Evolutionary conservation across 2,888 invertebrate species (phyloP).

Genomic region (Euplagia quadripunctaria): DNA sequence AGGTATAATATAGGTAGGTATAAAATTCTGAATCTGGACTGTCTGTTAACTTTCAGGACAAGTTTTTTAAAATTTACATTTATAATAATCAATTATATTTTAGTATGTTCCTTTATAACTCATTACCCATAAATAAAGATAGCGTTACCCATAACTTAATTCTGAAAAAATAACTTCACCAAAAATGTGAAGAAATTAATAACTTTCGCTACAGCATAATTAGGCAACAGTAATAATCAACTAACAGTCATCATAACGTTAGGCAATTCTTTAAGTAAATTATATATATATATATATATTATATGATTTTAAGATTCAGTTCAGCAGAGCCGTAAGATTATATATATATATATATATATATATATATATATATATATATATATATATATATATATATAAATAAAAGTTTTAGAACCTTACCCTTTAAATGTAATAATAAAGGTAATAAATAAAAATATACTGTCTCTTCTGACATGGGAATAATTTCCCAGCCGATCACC

Average conservation of each 20-base stretch:
- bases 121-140: not conserved
- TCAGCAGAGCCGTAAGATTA: not conserved
- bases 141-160: not conserved
- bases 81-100: not conserved
- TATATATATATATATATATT: not conserved
- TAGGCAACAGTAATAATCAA: not conserved
- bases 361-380: no score
- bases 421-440: conserved; percentile 23
- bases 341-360: no score
- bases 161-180: not conserved
- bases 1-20: not conserved
- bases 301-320: not conserved
- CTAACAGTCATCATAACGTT: not conserved
- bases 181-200: not conserved
- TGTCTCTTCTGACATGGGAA: conserved; percentile 33
- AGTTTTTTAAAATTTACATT: not conserved
- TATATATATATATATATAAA: no score
- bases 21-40: not conserved
- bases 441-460: conserved; percentile 9
- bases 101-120: not conserved
- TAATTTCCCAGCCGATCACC: not conserved
- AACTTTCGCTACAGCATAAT: not conserved
- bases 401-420: conserved; percentile 29
- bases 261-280: not conserved
- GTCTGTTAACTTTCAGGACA: not conserved